phyloP scores from a whole-genome alignment of 2,888 invertebrate genomes.

The Melieria crassipennis region DNA sequence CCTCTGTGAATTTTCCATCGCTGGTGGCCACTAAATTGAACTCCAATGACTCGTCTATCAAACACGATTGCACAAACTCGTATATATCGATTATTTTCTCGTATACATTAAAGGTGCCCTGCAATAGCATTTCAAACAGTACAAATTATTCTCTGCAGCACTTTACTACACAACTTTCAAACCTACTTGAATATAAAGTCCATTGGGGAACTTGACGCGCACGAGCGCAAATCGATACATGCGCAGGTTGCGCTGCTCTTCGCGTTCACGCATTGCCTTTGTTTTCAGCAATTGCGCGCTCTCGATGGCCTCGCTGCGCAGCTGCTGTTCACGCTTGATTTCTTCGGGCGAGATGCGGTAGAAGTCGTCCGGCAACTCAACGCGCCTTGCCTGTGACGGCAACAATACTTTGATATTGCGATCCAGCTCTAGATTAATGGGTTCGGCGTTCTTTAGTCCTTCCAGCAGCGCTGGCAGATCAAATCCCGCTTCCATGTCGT shows the following conservation, averaged over 20 bases:
- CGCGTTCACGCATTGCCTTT: slow-evolving; percentile 94
- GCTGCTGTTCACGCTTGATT: slow-evolving; percentile 81
- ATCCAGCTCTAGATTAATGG: slow-evolving; percentile 85
- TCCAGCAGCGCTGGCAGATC: slow-evolving; percentile 75
- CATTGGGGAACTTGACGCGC: slow-evolving; percentile 88
- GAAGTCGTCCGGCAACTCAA: slow-evolving; percentile 84
- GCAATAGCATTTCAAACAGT: slow-evolving; percentile 52
- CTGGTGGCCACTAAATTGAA: slow-evolving; percentile 77
- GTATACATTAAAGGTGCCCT: slow-evolving; percentile 90
- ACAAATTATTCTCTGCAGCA: not conserved
- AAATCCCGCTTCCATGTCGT: slow-evolving; percentile 66
- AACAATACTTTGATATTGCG: slow-evolving; percentile 85
- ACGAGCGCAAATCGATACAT: slow-evolving; percentile 88
- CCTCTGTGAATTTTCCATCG: slow-evolving; percentile 72
- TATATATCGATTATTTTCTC: slow-evolving; percentile 80
- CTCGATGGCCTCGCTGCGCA: slow-evolving; percentile 80
- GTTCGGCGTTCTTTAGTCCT: slow-evolving; percentile 80
- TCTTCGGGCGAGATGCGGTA: slow-evolving; percentile 85
- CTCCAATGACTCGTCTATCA: slow-evolving; percentile 75
- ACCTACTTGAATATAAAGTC: slow-evolving; percentile 78
- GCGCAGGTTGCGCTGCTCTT: slow-evolving; percentile 81
- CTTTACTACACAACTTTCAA: not conserved
- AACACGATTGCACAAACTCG: slow-evolving; percentile 81
- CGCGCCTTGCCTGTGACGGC: slow-evolving; percentile 77
- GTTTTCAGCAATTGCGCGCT: slow-evolving; percentile 86